Percentiles rank a stretch among this genome's conserved stretches.
These are phyloP conservation scores for Steinernema scapterisci DNA, from an alignment of 2,888 invertebrate genomes.

Conservation along the genomic window DNA sequence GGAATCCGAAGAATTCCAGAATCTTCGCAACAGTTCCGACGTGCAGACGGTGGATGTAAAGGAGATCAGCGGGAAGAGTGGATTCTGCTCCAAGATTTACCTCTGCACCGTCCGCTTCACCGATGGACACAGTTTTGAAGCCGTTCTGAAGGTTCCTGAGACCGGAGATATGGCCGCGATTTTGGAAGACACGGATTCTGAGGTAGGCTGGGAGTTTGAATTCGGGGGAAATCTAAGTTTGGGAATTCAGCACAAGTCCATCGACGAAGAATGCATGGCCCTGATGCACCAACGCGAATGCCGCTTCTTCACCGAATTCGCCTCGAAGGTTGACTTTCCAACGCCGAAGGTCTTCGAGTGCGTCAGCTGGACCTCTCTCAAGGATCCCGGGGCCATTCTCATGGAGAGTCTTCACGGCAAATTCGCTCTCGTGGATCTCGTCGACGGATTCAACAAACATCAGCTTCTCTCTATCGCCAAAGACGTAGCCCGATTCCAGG, in stretches of 20 bases:
- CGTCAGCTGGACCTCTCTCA: constrained; percentile 16
- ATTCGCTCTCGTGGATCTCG: background rate
- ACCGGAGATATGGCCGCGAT: constrained; percentile 7
- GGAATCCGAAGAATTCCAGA: background rate
- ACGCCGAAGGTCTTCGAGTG: constrained; percentile 1
- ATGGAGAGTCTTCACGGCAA: constrained; percentile 22
- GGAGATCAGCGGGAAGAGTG: constrained; percentile 16
- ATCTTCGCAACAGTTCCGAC: background rate
- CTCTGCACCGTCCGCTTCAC: background rate
- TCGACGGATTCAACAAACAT: background rate
- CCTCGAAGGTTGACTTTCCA: constrained; percentile 2
- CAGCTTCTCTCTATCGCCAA: constrained; percentile 21
- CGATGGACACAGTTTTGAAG: background rate
- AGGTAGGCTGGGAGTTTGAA: background rate
- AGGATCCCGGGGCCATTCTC: constrained; percentile 12
- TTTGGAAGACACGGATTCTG: background rate
- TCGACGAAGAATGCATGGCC: constrained; percentile 26
- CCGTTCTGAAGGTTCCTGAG: constrained; percentile 1
- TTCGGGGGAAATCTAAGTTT: too few species aligned
- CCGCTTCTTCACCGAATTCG: constrained; percentile 24
- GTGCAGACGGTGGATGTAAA: background rate
- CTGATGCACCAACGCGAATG: constrained; percentile 23
- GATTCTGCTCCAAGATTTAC: constrained; percentile 18
- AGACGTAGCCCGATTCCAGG: constrained; percentile 14
- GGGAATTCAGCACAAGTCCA: background rate